A percentile compares a stretch with the other conserved stretches of the same genome.
phyloP scores from a whole-genome alignment of 2,888 invertebrate species.

The Laothoe populi region DNA sequence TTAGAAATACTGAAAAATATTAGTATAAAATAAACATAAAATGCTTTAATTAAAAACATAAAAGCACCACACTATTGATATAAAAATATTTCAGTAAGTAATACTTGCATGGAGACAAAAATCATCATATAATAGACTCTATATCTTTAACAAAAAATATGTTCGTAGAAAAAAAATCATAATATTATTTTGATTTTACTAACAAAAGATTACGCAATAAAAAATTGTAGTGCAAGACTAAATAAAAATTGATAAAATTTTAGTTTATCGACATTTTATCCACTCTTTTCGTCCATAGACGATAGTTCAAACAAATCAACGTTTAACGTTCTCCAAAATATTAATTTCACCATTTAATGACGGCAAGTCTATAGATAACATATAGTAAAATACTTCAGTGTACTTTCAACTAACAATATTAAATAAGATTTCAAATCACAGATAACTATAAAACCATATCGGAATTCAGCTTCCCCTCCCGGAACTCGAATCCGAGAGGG shows the following conservation, averaged over 20 bases:
- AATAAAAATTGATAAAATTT: not conserved
- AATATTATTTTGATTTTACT: too few relatives aligned
- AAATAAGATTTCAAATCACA: slow-evolving; percentile 12
- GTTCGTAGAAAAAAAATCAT: too few relatives aligned
- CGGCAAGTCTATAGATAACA: slow-evolving; percentile 2
- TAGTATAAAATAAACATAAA: not conserved
- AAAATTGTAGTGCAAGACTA: not conserved
- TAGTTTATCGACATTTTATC: not conserved
- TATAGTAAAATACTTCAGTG: slow-evolving; percentile 29
- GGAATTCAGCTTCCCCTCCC: slow-evolving; percentile 47
- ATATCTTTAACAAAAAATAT: not conserved
- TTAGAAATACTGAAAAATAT: slow-evolving; percentile 10
- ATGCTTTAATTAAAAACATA: slow-evolving; percentile 16
- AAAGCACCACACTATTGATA: slow-evolving; percentile 7
- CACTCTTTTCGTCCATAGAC: not conserved
- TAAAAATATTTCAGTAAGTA: slow-evolving; percentile 4
- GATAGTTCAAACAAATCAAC: not conserved
- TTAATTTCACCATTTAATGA: not conserved
- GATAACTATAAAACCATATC: slow-evolving; percentile 23
- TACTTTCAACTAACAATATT: slow-evolving; percentile 8
- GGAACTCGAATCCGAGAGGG: slow-evolving; percentile 44
- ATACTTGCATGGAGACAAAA: slow-evolving; percentile 1
- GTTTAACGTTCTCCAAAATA: slow-evolving; percentile 7
- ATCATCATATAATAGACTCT: slow-evolving; percentile 7
- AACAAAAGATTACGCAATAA: not conserved